A percentile compares a stretch with the other conserved stretches of the same genome.
Conservation (phyloP, 2,797 vertebrate species). For the Hydrocynus forskahlii region DNA sequence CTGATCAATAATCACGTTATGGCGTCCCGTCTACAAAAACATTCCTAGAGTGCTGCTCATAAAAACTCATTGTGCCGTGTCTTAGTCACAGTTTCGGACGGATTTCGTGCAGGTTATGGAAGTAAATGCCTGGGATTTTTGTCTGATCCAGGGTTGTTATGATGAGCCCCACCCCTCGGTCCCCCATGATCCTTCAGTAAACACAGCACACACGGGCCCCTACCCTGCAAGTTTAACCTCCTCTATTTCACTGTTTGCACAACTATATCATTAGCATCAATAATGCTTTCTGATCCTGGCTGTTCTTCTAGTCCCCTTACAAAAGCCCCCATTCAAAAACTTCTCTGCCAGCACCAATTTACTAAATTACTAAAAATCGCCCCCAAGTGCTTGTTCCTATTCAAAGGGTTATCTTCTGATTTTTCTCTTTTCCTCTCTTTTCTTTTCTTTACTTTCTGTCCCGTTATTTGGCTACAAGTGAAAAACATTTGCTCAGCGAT, state of each 20-base stretch:
- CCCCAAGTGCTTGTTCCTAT: conserved; percentile 55
- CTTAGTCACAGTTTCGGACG: conserved; percentile 34
- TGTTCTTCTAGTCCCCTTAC: conserved; percentile 50
- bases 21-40: conserved; percentile 4
- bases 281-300: conserved; percentile 66
- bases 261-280: conserved; percentile 68
- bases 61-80: conserved; percentile 21
- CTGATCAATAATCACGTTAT: neutral
- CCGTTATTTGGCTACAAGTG: conserved; percentile 53
- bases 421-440: conserved; percentile 29
- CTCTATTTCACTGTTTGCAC: conserved; percentile 69
- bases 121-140: conserved; percentile 62
- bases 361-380: conserved; percentile 59
- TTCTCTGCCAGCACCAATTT: conserved; percentile 52
- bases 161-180: conserved; percentile 69
- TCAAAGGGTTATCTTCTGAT: conserved; percentile 50
- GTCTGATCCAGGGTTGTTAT: conserved; percentile 69
- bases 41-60: conserved; percentile 1
- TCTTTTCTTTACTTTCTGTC: conserved; percentile 17
- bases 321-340: conserved; percentile 61
- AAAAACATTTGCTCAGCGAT: conserved; percentile 60
- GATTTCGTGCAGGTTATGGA: conserved; percentile 57
- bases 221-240: conserved; percentile 67
- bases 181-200: conserved; percentile 68
- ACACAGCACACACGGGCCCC: conserved; percentile 71